Base-by-base conservation (phyloP, 2,888 invertebrate genomes). In the Tipula unca region DNA sequence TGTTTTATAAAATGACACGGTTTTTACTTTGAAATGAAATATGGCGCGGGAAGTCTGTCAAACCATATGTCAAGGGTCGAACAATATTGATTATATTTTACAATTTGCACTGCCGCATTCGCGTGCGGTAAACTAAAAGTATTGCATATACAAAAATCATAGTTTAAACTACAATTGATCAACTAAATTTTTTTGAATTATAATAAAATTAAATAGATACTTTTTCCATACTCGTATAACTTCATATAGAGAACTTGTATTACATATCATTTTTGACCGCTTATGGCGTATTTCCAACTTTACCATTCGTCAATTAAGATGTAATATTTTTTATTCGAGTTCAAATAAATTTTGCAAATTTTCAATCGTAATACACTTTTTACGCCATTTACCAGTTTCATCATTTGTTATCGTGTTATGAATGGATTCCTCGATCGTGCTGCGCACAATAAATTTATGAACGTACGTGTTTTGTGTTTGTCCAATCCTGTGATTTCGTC, bases 401-500 rank as follows among this genome's bases (percentile, higher is more conserved):
- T 91, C 89, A 85, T 89, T 89, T 32, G 91, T 90, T 3, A 92
- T 90, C 4, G 92, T 92, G 85, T 92, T 89, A 87, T 91, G 90
- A 87, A 95, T 93, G 86, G 93, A 92, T 89, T 95, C 94, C 89
- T 96, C 96, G 25, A 96, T 94, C 0, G 95, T 95, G 86, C 92
- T 91, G 86, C 90, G 90, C 10, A 95, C 93, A 85, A 95, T 90
- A 89, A 96, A 95, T 86, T 94, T 93, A 90, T 96, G 95, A 0
- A 96, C 94, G 25, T 10, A 85, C 2, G 85, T 85, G 14, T 85
- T 94, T 94, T 92, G 94, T 0, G 93, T 94, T 90, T 96, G 96
- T 0, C 96, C 96, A 87, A 96, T 95, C 54, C 96, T 92, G 91
- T 96, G 95, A 14, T 96, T 93, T 86, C 96, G 91, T 0, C 96